Conservation (phyloP, 2,113 vertebrate species). For the Tachycineta bicolor region DNA sequence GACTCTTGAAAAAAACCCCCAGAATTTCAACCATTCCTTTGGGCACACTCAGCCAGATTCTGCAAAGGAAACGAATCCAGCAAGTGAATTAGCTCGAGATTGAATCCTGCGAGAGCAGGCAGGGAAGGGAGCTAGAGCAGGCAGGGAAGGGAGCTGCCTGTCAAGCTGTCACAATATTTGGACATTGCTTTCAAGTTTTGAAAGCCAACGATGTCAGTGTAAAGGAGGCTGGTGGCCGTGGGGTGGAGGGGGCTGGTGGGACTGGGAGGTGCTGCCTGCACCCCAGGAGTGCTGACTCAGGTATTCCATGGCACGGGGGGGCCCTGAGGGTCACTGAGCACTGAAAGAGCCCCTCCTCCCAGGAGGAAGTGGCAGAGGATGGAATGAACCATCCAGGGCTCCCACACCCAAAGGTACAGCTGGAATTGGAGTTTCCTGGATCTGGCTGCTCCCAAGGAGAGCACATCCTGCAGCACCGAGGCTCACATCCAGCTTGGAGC, state of each 20-base stretch:
- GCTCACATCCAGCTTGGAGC: accelerated
- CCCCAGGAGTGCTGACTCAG: neutral
- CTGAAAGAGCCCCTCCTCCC: neutral
- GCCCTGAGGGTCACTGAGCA: accelerated
- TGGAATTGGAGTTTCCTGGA: neutral
- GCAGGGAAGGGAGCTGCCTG: neutral
- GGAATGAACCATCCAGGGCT: neutral
- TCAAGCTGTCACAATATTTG: neutral
- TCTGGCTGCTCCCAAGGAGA: neutral
- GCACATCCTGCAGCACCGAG: neutral
- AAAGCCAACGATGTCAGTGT: accelerated
- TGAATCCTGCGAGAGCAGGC: neutral
- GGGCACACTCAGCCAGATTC: neutral
- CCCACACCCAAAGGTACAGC: accelerated
- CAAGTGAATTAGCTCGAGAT: neutral
- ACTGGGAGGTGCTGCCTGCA: neutral
- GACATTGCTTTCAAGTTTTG: neutral
- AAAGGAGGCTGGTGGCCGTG: accelerated
- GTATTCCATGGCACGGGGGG: accelerated
- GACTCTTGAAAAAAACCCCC: neutral
- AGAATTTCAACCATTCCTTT: neutral
- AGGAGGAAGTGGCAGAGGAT: neutral
- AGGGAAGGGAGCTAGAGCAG: neutral
- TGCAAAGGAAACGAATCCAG: neutral
- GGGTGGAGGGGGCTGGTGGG: neutral